Conservation (phyloP, 2,797 vertebrate genomes). For the Synanceia verrucosa region DNA sequence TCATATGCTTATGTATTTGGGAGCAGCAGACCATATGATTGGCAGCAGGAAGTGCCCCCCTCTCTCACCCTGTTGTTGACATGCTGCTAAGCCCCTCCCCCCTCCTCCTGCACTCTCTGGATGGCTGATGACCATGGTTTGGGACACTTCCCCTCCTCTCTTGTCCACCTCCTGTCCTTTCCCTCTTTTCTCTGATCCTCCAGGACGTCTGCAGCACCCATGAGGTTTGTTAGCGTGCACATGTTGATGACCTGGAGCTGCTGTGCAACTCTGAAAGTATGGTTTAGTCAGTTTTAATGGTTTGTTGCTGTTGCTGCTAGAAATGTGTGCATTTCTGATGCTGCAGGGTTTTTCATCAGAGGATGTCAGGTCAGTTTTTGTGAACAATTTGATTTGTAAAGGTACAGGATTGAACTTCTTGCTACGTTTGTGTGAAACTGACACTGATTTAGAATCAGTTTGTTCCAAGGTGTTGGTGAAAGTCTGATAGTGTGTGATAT, state of each 20-base stretch:
- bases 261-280: neutral
- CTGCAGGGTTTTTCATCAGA: neutral
- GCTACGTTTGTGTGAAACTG: neutral
- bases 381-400: neutral
- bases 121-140: constrained; percentile 41
- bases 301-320: neutral
- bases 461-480: neutral
- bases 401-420: neutral
- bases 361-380: neutral
- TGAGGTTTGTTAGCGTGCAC: constrained; percentile 69
- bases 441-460: neutral
- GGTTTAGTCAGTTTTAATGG: neutral
- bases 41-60: constrained; percentile 30
- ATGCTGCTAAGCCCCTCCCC: constrained; percentile 63
- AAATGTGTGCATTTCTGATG: neutral
- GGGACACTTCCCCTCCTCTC: constrained; percentile 49
- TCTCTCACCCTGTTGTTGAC: constrained; percentile 28
- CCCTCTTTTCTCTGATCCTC: constrained; percentile 30
- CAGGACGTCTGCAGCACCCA: constrained; percentile 60
- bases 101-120: constrained; percentile 43
- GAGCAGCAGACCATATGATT: constrained; percentile 19
- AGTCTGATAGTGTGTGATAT: neutral
- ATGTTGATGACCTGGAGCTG: constrained; percentile 6
- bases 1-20: neutral
- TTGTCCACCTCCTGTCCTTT: constrained; percentile 42